Evolutionary conservation across 2,888 invertebrate genomes (phyloP), one percentile per base, ranked within the genome.

Genomic region (Acronicta psi): DNA sequence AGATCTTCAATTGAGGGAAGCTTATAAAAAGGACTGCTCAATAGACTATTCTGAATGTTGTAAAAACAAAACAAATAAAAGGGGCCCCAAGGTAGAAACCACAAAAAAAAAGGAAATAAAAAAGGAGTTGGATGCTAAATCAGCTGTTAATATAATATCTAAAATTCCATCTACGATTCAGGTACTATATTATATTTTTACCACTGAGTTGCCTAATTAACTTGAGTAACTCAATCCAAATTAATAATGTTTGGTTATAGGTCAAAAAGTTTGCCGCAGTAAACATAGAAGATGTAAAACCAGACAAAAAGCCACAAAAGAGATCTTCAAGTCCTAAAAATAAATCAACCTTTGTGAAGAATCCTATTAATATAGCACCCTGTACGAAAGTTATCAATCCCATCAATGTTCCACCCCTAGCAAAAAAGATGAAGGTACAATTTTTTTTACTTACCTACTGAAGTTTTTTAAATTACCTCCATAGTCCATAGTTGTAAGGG

Each of bases 211-310:
- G 13, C 14, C 16, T 43, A 2, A 41, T 23, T 20, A 36, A 20
- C 11, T 17, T 16, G 9, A 38, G 41, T 43, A 9, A 23, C 8
- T 20, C 25, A 16, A 0, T 29, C 4, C 0, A 41, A 7, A 16
- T n/a, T 25, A 25, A 10, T 1, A 16, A 16, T 9, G 0, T 59
- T 54, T 47, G 7, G 18, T 77, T 77, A 11, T 59, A 93, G 93
- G 94, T 94, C 0, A 94, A 93, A 77, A 93, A 94, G 64, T 94
- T 94, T 86, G 94, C 94, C 44, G 87, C 92, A 5, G 88, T 93
- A 1, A 85, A 79, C 79, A 11, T 79, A 34, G 90, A 91, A 36
- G 90, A 91, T 0, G 43, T 61, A 8, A 87, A 84, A 75, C 14
- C 29, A 18, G 90, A 91, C 3, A 92, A 87, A 69, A 93, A 90